These are phyloP conservation scores for Onychostoma macrolepis DNA, from an alignment of 2,113 vertebrate genomes.

Conservation along the genomic window DNA sequence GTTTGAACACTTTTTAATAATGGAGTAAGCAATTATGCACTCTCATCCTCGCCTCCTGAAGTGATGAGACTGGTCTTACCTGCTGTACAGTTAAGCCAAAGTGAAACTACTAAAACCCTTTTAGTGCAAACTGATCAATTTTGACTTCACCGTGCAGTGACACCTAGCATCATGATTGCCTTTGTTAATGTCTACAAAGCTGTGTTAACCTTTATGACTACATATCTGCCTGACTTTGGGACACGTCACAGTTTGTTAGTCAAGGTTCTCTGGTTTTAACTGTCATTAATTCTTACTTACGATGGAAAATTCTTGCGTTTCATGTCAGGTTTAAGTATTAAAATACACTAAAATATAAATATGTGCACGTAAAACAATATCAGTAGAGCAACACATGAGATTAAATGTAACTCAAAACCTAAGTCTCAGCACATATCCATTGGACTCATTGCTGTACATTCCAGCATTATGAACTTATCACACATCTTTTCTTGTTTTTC, in stretches of 20 bases:
- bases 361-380: neutral
- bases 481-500: neutral
- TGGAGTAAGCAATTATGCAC: neutral
- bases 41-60: neutral
- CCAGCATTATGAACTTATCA: neutral
- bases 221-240: neutral
- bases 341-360: neutral
- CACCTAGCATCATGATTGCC: neutral
- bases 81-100: neutral
- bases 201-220: neutral
- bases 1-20: neutral
- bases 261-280: neutral
- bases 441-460: neutral
- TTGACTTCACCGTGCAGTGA: neutral
- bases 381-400: neutral
- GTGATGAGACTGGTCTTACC: neutral
- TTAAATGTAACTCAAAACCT: neutral
- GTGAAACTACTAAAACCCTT: neutral
- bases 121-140: neutral
- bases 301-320: neutral
- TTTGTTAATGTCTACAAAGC: neutral
- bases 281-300: neutral
- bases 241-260: neutral
- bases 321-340: neutral
- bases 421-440: neutral